A percentile compares a stretch with the other conserved stretches of the same genome.
phyloP scores from a whole-genome alignment of 2,797 vertebrate genomes.

The Tapera naevia region DNA sequence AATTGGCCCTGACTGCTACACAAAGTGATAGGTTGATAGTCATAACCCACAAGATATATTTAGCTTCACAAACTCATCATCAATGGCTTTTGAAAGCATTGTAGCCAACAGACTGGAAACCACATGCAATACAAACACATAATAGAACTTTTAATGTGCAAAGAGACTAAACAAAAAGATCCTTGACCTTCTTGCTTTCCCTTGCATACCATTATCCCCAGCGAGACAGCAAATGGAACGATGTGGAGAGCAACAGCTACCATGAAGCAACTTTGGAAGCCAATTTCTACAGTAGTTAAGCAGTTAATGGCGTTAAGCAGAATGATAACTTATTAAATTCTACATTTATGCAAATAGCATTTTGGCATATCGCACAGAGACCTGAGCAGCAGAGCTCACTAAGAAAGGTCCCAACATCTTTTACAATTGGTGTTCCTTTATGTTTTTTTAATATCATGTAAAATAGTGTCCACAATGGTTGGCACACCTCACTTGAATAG shows the following conservation, averaged over 20 bases:
- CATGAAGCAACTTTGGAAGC: constrained; percentile 38
- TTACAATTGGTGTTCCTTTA: background rate
- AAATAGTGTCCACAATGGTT: fast-evolving
- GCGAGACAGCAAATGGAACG: constrained; percentile 55
- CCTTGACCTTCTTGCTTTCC: constrained; percentile 74
- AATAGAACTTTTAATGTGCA: constrained; percentile 71
- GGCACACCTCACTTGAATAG: background rate
- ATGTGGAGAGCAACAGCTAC: constrained; percentile 26
- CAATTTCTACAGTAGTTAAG: constrained; percentile 61
- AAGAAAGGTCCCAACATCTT: background rate
- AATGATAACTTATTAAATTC: constrained; percentile 52
- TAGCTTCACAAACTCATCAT: constrained; percentile 62
- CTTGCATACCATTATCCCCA: constrained; percentile 58
- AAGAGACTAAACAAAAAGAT: constrained; percentile 66
- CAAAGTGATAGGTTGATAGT: constrained; percentile 65
- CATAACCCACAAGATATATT: constrained; percentile 61
- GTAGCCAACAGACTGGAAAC: constrained; percentile 55
- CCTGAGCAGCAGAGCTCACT: constrained; percentile 19
- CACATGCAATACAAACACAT: constrained; percentile 66
- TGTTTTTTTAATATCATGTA: background rate
- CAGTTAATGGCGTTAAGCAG: constrained; percentile 55
- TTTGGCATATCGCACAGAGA: background rate
- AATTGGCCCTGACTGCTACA: constrained; percentile 2
- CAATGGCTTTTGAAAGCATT: constrained; percentile 59
- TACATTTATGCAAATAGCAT: constrained; percentile 36